Evolutionary conservation across 2,888 invertebrate species (phyloP).

Genomic region (Ophonus ardosiacus): DNA sequence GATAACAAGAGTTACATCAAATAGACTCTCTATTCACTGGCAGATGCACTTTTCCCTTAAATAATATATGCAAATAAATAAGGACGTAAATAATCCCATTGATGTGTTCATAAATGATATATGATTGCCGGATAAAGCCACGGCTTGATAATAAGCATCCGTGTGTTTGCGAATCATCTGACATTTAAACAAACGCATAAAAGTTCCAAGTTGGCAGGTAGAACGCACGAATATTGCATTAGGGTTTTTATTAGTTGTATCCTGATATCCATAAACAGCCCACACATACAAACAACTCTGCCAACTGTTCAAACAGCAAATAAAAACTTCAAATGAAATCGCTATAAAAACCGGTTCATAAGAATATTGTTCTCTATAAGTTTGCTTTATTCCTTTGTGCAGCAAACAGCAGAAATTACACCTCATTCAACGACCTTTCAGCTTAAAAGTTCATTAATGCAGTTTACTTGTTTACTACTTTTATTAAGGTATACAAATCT

Average conservation of each 20-base stretch:
- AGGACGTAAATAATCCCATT: no score
- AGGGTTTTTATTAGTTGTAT: conserved; percentile 40
- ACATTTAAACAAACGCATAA: conserved; percentile 43
- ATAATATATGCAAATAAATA: neutral
- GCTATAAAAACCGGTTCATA: conserved; percentile 38
- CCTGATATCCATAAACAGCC: conserved; percentile 18
- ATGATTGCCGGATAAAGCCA: neutral
- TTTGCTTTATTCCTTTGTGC: no score
- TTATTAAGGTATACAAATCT: no score
- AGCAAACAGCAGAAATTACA: no score
- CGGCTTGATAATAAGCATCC: neutral
- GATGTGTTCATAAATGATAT: no score
- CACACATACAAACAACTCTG: conserved; percentile 1
- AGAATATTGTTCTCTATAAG: no score
- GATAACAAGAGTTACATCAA: no score
- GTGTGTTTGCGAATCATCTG: conserved; percentile 28
- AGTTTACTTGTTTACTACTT: no score
- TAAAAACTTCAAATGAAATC: conserved; percentile 30
- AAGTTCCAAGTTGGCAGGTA: conserved; percentile 11
- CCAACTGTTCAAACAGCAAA: conserved; percentile 18
- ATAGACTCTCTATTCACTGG: no score
- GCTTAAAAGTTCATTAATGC: no score
- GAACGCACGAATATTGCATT: conserved; percentile 40
- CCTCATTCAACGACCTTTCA: no score
- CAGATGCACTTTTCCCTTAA: neutral